Evolutionary conservation across 2,113 vertebrate genomes (phyloP).

Genomic region (Noturus placidus): DNA sequence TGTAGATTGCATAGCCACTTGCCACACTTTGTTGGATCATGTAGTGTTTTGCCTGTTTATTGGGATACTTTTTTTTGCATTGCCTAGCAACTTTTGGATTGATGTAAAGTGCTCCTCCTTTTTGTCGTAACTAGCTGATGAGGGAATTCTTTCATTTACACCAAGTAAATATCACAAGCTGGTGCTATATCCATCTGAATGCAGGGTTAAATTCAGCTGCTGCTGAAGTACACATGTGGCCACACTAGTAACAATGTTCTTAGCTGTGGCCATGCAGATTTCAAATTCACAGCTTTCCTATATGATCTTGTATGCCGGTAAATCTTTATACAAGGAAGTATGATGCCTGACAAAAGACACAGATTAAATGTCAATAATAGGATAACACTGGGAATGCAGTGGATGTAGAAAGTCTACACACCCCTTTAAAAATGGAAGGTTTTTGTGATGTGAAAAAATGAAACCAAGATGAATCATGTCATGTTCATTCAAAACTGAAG

Average conservation of each 20-base stretch:
- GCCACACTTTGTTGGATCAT: slow-evolving; percentile 39
- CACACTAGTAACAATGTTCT: slow-evolving; percentile 10
- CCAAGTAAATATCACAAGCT: slow-evolving; percentile 52
- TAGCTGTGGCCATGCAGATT: not conserved
- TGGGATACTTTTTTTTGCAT: slow-evolving; percentile 36
- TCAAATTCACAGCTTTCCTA: not conserved
- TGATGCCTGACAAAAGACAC: not conserved
- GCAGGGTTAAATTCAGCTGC: slow-evolving; percentile 15
- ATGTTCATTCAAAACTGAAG: not conserved
- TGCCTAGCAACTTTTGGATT: slow-evolving; percentile 47
- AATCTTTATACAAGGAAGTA: not conserved
- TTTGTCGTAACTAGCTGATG: slow-evolving; percentile 45
- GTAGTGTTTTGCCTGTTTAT: slow-evolving; percentile 34
- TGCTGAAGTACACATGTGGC: not conserved
- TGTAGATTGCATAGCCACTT: slow-evolving; percentile 31
- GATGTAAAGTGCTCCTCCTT: slow-evolving; percentile 29
- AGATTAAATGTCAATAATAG: not conserved
- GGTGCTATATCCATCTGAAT: slow-evolving; percentile 33
- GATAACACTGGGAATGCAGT: not conserved
- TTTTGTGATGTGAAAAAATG: not conserved
- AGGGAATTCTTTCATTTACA: slow-evolving; percentile 47
- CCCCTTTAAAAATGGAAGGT: not conserved
- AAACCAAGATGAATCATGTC: not conserved
- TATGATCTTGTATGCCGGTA: not conserved
- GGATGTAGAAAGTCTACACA: too few species aligned